A percentile compares a stretch with the other conserved stretches of the same genome.
Conservation (phyloP, 2,888 invertebrate genomes). For the Pyrrhopygopsis socrates region DNA sequence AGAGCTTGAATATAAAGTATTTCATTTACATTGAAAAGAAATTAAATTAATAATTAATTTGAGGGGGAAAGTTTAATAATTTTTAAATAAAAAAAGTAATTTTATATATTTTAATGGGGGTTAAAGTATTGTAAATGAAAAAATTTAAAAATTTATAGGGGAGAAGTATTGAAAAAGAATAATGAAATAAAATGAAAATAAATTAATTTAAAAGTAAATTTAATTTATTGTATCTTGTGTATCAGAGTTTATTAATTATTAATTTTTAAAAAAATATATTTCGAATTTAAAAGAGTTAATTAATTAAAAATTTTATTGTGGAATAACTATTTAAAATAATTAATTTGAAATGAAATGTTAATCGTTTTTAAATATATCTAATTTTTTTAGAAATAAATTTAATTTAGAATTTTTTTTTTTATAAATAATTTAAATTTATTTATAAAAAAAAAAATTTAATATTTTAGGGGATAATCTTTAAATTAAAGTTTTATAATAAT, state of each 20-base stretch:
- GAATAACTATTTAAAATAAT: slow-evolving; percentile 96
- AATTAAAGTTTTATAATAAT: slow-evolving; percentile 94
- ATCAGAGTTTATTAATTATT: slow-evolving; percentile 96
- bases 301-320: slow-evolving; percentile 95
- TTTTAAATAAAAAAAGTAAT: slow-evolving; percentile 93
- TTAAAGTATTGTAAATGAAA: slow-evolving; percentile 94
- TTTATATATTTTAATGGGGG: slow-evolving; percentile 90
- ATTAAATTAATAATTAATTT: slow-evolving; percentile 93
- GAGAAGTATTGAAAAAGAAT: slow-evolving; percentile 95
- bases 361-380: slow-evolving; percentile 97
- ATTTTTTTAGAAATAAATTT: slow-evolving; percentile 96
- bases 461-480: slow-evolving; percentile 96
- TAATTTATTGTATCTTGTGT: slow-evolving; percentile 97
- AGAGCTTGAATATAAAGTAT: slow-evolving; percentile 96
- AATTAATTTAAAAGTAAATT: slow-evolving; percentile 94
- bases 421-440: slow-evolving; percentile 87
- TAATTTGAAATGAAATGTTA: slow-evolving; percentile 96
- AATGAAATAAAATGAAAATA: slow-evolving; percentile 94
- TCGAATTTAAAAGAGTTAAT: slow-evolving; percentile 96
- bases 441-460: slow-evolving; percentile 91
- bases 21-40: slow-evolving; percentile 97
- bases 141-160: slow-evolving; percentile 94
- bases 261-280: slow-evolving; percentile 91
- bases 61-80: slow-evolving; percentile 90
- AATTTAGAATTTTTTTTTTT: slow-evolving; percentile 93